Evolutionary conservation across 1,140 invertebrate species (phyloP), one percentile per base, ranked within the genome.

Genomic region (Drosophila leontia): DNA sequence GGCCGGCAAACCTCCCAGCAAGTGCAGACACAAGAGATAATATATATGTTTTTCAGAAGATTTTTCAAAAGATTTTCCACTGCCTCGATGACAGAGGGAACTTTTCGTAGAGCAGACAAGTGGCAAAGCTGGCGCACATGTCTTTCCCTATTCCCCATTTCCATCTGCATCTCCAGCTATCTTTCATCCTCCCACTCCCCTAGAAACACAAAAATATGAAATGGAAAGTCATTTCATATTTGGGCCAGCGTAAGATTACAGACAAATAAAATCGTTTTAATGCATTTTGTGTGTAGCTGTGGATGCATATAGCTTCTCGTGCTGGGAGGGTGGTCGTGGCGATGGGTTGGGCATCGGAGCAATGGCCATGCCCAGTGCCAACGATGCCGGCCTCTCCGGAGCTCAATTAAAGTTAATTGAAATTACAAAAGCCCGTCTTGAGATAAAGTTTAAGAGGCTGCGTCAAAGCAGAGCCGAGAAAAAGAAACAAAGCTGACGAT

Each of bases 351-450:
- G 26, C 41, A 39, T 51, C 35, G 74, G 75, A 53, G 56, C 75
- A 77, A 68, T 77, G 75, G 19, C 63, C 75, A 50, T 29, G 19
- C 41, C 58, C 70, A 55, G 71, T 50, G 71, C 29, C 72, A 58
- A 41, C 39, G 60, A 39, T 41, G 64, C 35, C 35, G 53, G 35
- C 53, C 51, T 39, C 62, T 77, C 75, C 57, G 56, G 37, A 55
- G 42, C 64, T 72, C 75, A 79, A 87, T 86, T 82, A 59, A 50
- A 47, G 48, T 71, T 78, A 76, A 87, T 76, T 86, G 57, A 82
- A 78, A 78, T 61, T 60, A 57, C 75, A 78, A 76, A 76, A 57
- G 63, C 35, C 50, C 48, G 74, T 78, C 74, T 77, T 56, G 55
- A 75, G 63, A 51, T 59, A 37, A 23, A 39, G 44, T 32, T 63